Conservation (phyloP, 2,113 vertebrate species). For the Microcebus ravelobensis region DNA sequence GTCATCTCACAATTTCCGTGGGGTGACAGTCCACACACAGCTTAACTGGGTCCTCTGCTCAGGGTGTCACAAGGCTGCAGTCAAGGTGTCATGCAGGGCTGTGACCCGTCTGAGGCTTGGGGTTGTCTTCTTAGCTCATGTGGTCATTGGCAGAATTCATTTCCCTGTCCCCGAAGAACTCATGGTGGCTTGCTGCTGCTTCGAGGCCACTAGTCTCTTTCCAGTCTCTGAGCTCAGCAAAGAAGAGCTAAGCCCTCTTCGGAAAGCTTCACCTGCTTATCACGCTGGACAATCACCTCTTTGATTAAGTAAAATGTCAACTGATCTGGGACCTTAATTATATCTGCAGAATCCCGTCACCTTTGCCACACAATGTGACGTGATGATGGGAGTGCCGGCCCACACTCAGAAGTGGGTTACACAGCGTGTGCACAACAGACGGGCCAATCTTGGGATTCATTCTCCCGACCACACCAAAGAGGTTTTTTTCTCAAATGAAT, state of each 20-base stretch:
- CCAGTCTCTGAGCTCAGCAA: neutral
- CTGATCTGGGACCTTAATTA: neutral
- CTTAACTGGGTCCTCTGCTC: neutral
- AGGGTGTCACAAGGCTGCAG: neutral
- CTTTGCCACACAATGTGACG: neutral
- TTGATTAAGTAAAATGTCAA: neutral
- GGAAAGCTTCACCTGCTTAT: neutral
- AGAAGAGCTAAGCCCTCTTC: neutral
- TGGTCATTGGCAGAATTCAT: neutral
- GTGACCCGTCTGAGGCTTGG: neutral
- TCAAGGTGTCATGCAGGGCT: neutral
- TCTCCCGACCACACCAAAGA: neutral
- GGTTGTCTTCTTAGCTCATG: neutral
- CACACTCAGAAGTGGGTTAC: neutral
- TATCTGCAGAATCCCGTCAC: neutral
- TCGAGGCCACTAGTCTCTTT: neutral
- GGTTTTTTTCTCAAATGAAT: neutral
- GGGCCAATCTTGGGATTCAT: neutral
- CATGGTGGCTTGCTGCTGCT: neutral
- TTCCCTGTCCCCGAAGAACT: neutral
- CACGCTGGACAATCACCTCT: neutral
- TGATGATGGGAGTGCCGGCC: neutral
- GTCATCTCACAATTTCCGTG: neutral
- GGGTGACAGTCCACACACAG: neutral
- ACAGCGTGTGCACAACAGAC: fast-evolving